These are phyloP conservation scores for Brachionichthys hirsutus DNA, from an alignment of 2,113 vertebrate species.

Conservation along the genomic window DNA sequence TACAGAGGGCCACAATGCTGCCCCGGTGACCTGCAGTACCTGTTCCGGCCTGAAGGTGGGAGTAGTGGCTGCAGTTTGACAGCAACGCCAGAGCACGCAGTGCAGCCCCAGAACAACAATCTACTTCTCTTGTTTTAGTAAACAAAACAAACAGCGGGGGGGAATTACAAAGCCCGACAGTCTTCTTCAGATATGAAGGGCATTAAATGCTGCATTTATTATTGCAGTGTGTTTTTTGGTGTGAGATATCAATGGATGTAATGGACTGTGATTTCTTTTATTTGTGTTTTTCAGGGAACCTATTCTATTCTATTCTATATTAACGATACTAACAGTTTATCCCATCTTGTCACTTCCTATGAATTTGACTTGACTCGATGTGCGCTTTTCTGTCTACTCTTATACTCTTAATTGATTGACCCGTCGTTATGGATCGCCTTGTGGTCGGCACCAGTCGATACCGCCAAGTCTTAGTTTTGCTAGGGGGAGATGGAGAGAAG, in stretches of 20 bases:
- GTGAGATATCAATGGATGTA: too few relatives aligned
- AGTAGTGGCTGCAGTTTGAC: conserved; percentile 85
- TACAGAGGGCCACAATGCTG: conserved; percentile 2
- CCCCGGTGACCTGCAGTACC: conserved; percentile 32
- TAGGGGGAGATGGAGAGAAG: conserved; percentile 28
- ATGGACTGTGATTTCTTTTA: neutral
- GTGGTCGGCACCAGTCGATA: conserved; percentile 64
- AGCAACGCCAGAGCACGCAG: conserved; percentile 24
- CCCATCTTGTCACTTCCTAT: conserved; percentile 50
- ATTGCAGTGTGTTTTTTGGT: neutral
- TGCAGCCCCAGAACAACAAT: conserved; percentile 12
- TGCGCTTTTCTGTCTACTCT: conserved; percentile 57
- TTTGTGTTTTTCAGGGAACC: neutral
- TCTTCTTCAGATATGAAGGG: neutral
- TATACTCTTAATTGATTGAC: conserved; percentile 74
- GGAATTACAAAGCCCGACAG: neutral
- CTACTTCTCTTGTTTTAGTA: conserved; percentile 34
- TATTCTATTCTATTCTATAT: neutral
- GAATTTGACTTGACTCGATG: conserved; percentile 60
- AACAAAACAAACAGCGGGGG: conserved; percentile 16
- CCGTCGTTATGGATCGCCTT: conserved; percentile 61
- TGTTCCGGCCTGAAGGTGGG: conserved; percentile 83
- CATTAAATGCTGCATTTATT: neutral
- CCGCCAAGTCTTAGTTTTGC: conserved; percentile 52
- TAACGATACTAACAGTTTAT: conserved; percentile 50